Conservation (phyloP, 2,113 vertebrate species). For the Plecturocebus donacophilus region DNA sequence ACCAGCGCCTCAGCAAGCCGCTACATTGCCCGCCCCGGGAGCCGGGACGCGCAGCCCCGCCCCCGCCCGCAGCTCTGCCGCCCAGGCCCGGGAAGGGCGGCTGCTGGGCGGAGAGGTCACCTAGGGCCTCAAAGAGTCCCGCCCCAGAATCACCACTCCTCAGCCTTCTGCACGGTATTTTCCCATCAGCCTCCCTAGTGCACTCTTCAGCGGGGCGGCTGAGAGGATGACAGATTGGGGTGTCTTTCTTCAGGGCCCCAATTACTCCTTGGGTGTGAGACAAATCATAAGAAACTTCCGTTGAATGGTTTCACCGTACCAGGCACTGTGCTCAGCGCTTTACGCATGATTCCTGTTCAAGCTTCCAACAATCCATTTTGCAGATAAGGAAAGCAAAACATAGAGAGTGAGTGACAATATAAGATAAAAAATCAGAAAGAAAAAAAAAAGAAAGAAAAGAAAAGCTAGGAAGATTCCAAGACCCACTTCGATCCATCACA, state of each 20-base stretch:
- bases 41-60: slow-evolving; percentile 40
- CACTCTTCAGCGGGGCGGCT: not conserved
- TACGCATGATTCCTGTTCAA: not conserved
- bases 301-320: not conserved
- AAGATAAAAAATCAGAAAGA: not conserved
- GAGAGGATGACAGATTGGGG: not conserved
- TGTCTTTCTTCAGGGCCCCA: not conserved
- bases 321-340: not conserved
- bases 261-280: not conserved
- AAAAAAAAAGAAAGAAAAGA: not conserved
- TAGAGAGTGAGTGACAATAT: not conserved
- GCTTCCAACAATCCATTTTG: not conserved
- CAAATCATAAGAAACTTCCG: not conserved
- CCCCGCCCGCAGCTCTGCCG: not conserved
- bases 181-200: not conserved
- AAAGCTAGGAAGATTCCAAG: not conserved
- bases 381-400: not conserved
- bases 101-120: not conserved
- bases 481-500: not conserved
- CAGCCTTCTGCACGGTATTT: not conserved
- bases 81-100: not conserved
- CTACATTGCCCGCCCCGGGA: not conserved
- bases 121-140: not conserved
- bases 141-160: not conserved
- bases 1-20: not conserved